Percentiles rank a stretch among this genome's conserved stretches.
These are phyloP conservation scores for Hyperoplus immaculatus DNA, from an alignment of 2,797 vertebrate genomes.

Conservation along the genomic window DNA sequence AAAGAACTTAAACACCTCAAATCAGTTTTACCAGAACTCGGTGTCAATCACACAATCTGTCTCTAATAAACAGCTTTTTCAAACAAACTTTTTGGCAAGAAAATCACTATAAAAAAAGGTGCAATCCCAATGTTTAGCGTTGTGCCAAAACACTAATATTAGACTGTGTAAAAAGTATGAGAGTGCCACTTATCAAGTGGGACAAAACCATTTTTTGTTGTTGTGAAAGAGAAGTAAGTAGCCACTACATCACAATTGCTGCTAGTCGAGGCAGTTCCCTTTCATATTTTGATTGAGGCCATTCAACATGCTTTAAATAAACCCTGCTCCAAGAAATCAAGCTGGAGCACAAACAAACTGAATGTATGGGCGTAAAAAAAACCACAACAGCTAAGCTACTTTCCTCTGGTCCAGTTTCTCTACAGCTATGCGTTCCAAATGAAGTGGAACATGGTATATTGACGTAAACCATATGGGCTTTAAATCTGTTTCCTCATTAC, in stretches of 20 bases:
- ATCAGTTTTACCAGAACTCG: conserved; percentile 5
- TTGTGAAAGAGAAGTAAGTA: neutral
- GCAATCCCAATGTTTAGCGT: neutral
- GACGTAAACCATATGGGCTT: neutral
- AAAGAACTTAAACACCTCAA: neutral
- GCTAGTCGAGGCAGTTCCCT: neutral
- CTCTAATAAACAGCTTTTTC: neutral
- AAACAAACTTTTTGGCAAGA: neutral
- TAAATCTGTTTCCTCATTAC: neutral
- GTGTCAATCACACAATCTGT: conserved; percentile 12
- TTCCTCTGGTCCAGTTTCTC: neutral
- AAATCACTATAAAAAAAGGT: conserved; percentile 3
- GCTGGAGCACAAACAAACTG: conserved; percentile 7
- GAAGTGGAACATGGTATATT: neutral
- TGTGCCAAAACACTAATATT: too few species aligned
- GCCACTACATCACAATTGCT: neutral
- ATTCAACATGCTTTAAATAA: conserved; percentile 1
- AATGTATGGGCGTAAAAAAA: neutral
- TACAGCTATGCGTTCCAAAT: conserved; percentile 4
- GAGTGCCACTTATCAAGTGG: neutral
- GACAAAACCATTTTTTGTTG: neutral
- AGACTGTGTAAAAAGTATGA: neutral
- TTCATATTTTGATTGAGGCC: conserved; percentile 27
- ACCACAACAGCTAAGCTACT: neutral
- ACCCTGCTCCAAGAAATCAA: neutral